Conservation (phyloP, 2,113 vertebrate species). For the Beaufortia kweichowensis region DNA sequence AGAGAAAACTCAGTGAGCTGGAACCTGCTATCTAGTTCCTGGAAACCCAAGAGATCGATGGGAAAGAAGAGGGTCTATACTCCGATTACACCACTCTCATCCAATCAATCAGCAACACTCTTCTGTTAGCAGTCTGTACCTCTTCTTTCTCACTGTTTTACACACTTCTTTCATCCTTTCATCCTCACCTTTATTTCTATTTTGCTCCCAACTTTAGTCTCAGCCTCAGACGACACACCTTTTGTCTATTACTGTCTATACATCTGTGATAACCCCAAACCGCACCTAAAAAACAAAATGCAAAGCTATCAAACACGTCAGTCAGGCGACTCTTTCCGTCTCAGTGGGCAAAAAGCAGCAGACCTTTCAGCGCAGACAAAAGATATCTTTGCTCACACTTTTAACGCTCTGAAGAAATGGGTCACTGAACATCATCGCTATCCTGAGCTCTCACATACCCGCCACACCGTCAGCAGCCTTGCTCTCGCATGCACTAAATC, state of each 20-base stretch:
- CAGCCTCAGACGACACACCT: no score
- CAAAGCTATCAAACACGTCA: no score
- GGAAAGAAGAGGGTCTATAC: slow-evolving; percentile 34
- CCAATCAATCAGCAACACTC: slow-evolving; percentile 42
- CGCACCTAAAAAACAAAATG: no score
- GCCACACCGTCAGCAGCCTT: slow-evolving; percentile 34
- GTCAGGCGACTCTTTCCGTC: no score
- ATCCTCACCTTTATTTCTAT: neutral
- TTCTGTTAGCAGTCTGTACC: neutral
- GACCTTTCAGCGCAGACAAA: no score
- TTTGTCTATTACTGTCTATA: no score
- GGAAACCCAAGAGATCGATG: slow-evolving; percentile 50
- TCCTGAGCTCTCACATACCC: slow-evolving; percentile 20
- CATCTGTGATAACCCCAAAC: no score
- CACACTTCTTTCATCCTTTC: slow-evolving; percentile 22
- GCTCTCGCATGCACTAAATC: slow-evolving; percentile 40
- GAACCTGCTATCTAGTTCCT: slow-evolving; percentile 50
- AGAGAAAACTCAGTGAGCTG: slow-evolving; percentile 45
- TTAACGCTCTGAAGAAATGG: slow-evolving; percentile 11
- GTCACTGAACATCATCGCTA: slow-evolving; percentile 14
- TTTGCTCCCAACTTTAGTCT: neutral
- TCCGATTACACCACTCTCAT: slow-evolving; percentile 47
- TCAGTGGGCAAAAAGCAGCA: no score
- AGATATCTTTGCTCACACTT: neutral
- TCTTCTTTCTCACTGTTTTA: neutral